phyloP scores from a whole-genome alignment of 2,113 vertebrate genomes.

The Gobius niger region DNA sequence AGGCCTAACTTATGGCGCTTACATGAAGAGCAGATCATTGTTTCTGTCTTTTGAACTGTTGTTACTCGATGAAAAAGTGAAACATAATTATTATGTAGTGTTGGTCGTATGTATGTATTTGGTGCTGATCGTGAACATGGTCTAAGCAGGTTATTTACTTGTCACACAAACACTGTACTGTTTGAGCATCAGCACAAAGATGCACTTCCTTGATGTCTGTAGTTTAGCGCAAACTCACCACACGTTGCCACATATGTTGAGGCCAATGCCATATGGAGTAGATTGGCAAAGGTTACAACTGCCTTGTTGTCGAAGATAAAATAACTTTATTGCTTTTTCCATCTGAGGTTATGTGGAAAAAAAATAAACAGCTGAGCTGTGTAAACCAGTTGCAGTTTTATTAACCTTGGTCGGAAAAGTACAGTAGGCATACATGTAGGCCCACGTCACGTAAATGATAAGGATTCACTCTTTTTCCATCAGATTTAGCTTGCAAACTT shows the following conservation, averaged over 20 bases:
- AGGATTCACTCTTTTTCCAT: conserved; percentile 2
- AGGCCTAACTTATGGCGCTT: conserved; percentile 29
- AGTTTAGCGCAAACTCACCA: conserved; percentile 13
- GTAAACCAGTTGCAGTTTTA: not conserved
- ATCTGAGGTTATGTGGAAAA: not conserved
- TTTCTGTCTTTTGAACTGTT: conserved; percentile 21
- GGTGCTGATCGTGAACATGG: not conserved
- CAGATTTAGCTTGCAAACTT: not conserved
- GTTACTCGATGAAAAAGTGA: conserved; percentile 17
- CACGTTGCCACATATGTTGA: conserved; percentile 1
- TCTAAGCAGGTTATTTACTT: conserved; percentile 49
- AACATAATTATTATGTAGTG: not conserved
- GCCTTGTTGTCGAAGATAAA: not conserved
- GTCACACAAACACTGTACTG: conserved; percentile 22
- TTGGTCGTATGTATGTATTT: not conserved
- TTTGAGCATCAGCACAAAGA: not conserved
- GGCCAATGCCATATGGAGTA: conserved; percentile 8
- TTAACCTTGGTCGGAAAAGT: no score
- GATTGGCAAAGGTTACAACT: conserved; percentile 7
- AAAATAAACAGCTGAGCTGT: not conserved
- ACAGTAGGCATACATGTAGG: not conserved
- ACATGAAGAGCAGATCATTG: conserved; percentile 31
- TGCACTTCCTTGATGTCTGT: conserved; percentile 55
- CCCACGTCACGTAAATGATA: conserved; percentile 7
- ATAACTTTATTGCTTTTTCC: conserved; percentile 1